phyloP scores from a whole-genome alignment of 2,797 vertebrate species.

The Ctenochaetus hawaiiensis region DNA sequence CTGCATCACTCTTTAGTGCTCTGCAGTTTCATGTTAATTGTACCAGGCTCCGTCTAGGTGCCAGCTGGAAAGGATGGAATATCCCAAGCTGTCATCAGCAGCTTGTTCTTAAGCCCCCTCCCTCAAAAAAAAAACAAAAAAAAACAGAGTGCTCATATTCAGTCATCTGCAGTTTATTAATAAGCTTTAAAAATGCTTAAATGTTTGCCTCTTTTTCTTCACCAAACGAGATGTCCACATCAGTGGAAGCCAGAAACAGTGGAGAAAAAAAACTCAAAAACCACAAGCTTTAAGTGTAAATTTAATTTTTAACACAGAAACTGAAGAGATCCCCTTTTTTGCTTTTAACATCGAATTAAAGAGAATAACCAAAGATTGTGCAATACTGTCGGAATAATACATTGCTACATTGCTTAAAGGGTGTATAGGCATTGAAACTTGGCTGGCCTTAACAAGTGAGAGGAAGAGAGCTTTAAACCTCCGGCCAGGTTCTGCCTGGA shows the following conservation, averaged over 20 bases:
- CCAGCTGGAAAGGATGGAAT: conserved; percentile 65
- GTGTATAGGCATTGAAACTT: conserved; percentile 74
- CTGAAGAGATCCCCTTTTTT: conserved; percentile 35
- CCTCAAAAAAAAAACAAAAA: neutral
- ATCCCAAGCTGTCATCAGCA: conserved; percentile 70
- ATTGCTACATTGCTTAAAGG: conserved; percentile 74
- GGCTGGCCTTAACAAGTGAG: conserved; percentile 75
- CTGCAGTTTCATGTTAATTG: conserved; percentile 71
- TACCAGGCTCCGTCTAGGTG: conserved; percentile 53
- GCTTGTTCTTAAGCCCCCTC: conserved; percentile 56
- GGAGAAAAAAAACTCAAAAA: conserved; percentile 26
- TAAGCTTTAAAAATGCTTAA: conserved; percentile 30
- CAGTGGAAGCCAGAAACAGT: conserved; percentile 35
- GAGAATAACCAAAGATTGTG: conserved; percentile 59
- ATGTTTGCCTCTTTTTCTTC: too few species aligned
- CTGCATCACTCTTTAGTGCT: conserved; percentile 71
- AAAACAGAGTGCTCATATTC: conserved; percentile 49
- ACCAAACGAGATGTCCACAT: conserved; percentile 15
- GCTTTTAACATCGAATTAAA: conserved; percentile 54
- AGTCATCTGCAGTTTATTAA: conserved; percentile 51
- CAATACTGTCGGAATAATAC: conserved; percentile 74
- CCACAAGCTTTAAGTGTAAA: conserved; percentile 27
- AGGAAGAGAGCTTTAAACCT: conserved; percentile 84
- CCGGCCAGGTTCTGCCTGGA: conserved; percentile 84
- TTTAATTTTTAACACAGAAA: conserved; percentile 32